These are phyloP conservation scores for Cerastis rubricosa DNA, from an alignment of 2,888 invertebrate species.

Conservation along the genomic window DNA sequence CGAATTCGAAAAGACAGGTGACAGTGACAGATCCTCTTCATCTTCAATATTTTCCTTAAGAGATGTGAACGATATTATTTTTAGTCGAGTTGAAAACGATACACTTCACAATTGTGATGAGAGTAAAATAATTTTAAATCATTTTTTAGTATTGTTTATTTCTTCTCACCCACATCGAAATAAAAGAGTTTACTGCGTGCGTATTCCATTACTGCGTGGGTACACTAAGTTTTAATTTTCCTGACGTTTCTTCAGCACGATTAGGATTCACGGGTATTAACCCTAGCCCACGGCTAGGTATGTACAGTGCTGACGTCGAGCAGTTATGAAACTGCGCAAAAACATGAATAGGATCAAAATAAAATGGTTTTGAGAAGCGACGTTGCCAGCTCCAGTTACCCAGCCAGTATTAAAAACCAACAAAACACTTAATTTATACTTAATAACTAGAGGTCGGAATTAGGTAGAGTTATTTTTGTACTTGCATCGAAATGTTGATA, in stretches of 20 bases:
- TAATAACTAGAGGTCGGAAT: too few relatives aligned
- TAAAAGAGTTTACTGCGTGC: neutral
- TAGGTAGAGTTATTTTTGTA: too few relatives aligned
- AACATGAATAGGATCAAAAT: neutral
- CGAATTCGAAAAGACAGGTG: neutral
- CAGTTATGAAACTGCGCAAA: neutral
- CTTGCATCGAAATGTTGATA: too few relatives aligned
- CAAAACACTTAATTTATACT: neutral
- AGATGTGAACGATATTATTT: neutral
- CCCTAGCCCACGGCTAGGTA: neutral
- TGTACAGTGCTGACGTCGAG: neutral
- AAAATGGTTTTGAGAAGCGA: neutral
- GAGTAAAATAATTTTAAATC: too few relatives aligned
- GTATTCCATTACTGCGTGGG: neutral
- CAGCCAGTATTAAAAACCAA: neutral
- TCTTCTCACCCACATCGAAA: neutral
- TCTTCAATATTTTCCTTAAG: neutral
- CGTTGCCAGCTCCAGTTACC: neutral
- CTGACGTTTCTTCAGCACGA: neutral
- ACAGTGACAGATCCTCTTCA: neutral
- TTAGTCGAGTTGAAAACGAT: conserved; percentile 26
- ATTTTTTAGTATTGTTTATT: neutral
- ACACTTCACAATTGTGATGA: neutral
- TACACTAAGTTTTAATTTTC: too few relatives aligned
- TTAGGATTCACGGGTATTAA: neutral